These are phyloP conservation scores for Heliconius sara DNA, from an alignment of 2,888 invertebrate genomes.

Conservation along the genomic window DNA sequence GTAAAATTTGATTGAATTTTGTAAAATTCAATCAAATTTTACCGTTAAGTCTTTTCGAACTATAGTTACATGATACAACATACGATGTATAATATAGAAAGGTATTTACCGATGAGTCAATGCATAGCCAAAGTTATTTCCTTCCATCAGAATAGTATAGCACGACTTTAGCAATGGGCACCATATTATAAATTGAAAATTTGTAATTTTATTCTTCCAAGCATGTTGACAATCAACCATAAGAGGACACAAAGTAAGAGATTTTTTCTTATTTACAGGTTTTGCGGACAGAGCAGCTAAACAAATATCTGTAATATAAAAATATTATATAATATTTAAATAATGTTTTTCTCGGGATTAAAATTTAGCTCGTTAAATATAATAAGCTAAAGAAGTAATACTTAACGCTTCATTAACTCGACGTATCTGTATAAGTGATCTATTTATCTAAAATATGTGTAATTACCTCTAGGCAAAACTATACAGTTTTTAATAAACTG, in stretches of 20 bases:
- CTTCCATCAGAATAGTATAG: slow-evolving; percentile 41
- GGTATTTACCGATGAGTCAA: slow-evolving; percentile 49
- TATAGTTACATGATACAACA: not conserved
- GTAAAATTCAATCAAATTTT: no score
- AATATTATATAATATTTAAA: not conserved
- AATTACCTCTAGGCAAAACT: not conserved
- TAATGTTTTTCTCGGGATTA: not conserved
- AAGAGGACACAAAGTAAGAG: slow-evolving; percentile 17
- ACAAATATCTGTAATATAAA: slow-evolving; percentile 56
- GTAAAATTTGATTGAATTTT: no score
- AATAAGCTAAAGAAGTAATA: not conserved
- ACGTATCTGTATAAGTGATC: no score
- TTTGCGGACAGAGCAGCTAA: slow-evolving; percentile 51
- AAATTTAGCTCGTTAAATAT: not conserved
- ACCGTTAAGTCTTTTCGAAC: not conserved
- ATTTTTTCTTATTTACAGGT: slow-evolving; percentile 33
- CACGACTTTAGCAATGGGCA: slow-evolving; percentile 33
- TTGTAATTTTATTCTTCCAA: not conserved
- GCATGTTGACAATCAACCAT: not conserved
- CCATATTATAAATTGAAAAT: not conserved
- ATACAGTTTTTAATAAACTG: not conserved
- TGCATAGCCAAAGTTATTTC: slow-evolving; percentile 48
- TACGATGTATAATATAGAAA: not conserved
- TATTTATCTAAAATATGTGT: no score
- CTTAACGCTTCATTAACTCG: no score